phyloP scores from a whole-genome alignment of 2,113 vertebrate species.

The Zootoca vivipara region DNA sequence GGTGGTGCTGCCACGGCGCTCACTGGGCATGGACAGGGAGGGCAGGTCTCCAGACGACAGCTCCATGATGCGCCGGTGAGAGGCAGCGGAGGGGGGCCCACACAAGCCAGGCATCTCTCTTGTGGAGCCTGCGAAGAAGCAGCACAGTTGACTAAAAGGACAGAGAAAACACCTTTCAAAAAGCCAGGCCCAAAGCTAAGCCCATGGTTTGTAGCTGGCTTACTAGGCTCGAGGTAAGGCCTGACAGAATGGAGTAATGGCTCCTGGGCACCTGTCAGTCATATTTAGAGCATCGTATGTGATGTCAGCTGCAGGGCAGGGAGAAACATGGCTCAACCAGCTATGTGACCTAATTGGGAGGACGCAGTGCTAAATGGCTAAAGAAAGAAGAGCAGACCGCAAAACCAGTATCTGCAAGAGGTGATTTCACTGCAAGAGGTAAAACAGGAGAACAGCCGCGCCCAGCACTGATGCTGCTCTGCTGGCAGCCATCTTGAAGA shows the following conservation, averaged over 20 bases:
- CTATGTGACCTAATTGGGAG: background rate
- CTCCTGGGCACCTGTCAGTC: background rate
- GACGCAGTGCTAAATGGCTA: background rate
- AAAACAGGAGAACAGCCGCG: background rate
- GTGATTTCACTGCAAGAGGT: background rate
- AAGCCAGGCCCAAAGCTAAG: background rate
- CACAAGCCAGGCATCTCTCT: conserved; percentile 77
- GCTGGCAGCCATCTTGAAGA: background rate
- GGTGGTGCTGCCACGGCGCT: conserved; percentile 89
- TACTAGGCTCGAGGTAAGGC: background rate
- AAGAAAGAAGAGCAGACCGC: background rate
- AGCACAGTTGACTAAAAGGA: background rate
- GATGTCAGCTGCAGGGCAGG: too few relatives aligned
- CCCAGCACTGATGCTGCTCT: background rate
- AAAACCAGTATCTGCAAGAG: background rate
- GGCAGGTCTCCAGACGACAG: conserved; percentile 76
- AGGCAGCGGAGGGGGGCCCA: conserved; percentile 70
- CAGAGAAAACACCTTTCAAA: background rate
- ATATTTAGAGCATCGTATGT: background rate
- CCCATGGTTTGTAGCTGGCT: too few relatives aligned
- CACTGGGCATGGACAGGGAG: conserved; percentile 60
- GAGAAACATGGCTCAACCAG: too few relatives aligned
- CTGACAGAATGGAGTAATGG: background rate
- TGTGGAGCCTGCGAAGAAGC: conserved; percentile 52
- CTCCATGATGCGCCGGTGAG: conserved; percentile 82